A percentile compares a stretch with the other conserved stretches of the same genome.
phyloP scores from a whole-genome alignment of 2,888 invertebrate species.

The Xestia xanthographa region DNA sequence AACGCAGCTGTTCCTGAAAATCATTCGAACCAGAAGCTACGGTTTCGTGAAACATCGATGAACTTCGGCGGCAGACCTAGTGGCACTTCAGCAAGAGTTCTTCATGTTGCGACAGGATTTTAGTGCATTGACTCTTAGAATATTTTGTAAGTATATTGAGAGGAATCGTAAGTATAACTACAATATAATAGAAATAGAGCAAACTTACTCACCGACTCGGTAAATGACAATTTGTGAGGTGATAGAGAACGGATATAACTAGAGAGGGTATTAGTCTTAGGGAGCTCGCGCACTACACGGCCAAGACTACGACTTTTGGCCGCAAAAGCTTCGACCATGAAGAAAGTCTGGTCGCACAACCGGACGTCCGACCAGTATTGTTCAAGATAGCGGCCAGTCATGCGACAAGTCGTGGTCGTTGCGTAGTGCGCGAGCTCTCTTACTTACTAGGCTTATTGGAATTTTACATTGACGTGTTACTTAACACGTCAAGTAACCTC shows the following conservation, averaged over 20 bases:
- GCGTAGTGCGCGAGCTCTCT: not conserved
- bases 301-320: not conserved
- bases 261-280: not conserved
- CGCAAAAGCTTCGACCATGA: not conserved
- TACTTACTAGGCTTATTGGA: not conserved
- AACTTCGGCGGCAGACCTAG: not conserved
- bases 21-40: not conserved
- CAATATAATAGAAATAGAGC: not conserved
- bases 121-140: not conserved
- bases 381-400: not conserved
- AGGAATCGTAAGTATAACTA: conserved; percentile 34
- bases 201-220: not conserved
- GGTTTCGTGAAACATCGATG: not conserved
- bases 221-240: not conserved
- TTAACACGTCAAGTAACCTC: not conserved
- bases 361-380: not conserved
- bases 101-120: not conserved
- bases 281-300: not conserved
- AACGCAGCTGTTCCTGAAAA: not conserved
- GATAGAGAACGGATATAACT: not conserved
- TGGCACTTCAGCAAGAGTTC: not conserved
- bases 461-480: not conserved
- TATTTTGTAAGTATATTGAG: conserved; percentile 26
- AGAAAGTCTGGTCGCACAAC: not conserved
- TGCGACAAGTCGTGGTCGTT: not conserved